Conservation (phyloP, 2,797 vertebrate species). For the Falco biarmicus region DNA sequence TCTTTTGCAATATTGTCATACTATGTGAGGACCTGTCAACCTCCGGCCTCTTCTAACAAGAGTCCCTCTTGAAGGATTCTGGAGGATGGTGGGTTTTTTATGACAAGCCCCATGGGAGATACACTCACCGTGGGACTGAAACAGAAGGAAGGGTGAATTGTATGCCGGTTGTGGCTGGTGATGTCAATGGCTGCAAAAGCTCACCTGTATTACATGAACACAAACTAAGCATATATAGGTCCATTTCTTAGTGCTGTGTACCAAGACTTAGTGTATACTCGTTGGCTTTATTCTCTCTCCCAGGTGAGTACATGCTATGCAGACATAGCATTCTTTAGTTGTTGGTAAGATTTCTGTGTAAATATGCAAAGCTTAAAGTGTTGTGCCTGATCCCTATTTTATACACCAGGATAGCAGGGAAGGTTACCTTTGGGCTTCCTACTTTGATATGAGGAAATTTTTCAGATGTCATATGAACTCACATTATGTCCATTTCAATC, state of each 20-base stretch:
- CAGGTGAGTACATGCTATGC: background rate
- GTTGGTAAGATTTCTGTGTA: background rate
- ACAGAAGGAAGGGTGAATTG: background rate
- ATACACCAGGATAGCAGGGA: background rate
- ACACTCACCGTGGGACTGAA: background rate
- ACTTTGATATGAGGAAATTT: background rate
- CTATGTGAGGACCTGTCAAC: background rate
- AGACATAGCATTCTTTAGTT: background rate
- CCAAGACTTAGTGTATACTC: background rate
- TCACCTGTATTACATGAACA: background rate
- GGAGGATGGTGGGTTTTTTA: background rate
- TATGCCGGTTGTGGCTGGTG: background rate
- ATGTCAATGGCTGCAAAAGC: background rate
- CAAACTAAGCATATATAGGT: background rate
- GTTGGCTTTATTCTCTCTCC: background rate
- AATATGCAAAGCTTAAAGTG: background rate
- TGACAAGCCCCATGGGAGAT: accelerated
- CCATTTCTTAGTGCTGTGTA: background rate
- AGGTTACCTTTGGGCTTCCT: background rate
- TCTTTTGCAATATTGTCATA: background rate
- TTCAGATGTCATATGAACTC: background rate
- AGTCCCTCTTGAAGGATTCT: background rate
- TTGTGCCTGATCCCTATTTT: background rate
- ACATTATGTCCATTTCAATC: background rate
- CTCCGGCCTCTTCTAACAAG: background rate